Evolutionary conservation across 2,113 vertebrate genomes (phyloP).

Genomic region (Salvelinus alpinus): DNA sequence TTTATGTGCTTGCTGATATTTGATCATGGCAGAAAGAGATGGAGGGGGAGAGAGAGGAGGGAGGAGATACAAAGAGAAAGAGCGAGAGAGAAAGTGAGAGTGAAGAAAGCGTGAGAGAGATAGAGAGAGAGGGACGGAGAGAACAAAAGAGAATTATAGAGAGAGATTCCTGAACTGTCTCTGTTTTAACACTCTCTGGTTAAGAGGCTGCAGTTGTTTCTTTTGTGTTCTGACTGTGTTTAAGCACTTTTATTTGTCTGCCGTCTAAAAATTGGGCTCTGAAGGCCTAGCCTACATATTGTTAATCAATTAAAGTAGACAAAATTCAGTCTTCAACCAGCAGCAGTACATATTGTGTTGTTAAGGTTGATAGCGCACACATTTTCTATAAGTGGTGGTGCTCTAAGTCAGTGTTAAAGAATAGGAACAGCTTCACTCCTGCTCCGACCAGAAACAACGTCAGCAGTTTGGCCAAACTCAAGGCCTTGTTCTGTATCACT

Average conservation of each 20-base stretch:
- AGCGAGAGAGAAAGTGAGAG: too few species aligned
- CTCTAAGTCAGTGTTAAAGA: neutral
- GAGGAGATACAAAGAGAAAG: too few species aligned
- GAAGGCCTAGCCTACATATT: constrained; percentile 1
- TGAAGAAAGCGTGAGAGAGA: too few species aligned
- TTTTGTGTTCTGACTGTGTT: constrained; percentile 25
- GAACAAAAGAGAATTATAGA: too few species aligned
- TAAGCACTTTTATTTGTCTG: constrained; percentile 29
- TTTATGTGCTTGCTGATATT: too few species aligned
- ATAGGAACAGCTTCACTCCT: constrained; percentile 1
- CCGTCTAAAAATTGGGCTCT: constrained; percentile 40
- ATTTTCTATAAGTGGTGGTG: too few species aligned
- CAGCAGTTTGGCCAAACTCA: neutral
- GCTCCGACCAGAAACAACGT: constrained; percentile 10
- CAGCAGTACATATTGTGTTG: too few species aligned
- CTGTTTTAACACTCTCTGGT: constrained; percentile 2
- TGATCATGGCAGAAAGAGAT: neutral
- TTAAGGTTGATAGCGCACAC: too few species aligned
- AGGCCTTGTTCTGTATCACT: neutral
- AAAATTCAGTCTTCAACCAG: too few species aligned
- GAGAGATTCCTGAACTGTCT: too few species aligned
- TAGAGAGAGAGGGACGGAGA: too few species aligned
- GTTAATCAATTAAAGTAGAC: neutral
- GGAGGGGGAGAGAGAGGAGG: too few species aligned
- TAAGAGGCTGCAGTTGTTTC: constrained; percentile 55